Conservation (phyloP, 2,888 invertebrate genomes). For the Microplitis manilae region DNA sequence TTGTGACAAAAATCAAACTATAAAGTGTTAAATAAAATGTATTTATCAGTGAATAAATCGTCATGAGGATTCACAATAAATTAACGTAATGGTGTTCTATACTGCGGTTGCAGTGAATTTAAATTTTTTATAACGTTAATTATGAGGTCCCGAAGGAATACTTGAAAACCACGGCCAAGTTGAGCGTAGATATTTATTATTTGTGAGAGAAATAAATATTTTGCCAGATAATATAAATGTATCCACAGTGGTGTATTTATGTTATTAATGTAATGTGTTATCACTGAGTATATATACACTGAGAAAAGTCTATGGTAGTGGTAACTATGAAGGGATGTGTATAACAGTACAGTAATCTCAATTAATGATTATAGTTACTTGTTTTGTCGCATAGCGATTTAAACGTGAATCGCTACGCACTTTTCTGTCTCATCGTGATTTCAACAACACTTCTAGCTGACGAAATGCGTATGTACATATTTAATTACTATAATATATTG, state of each 20-base stretch:
- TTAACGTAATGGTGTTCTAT: not conserved
- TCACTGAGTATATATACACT: not conserved
- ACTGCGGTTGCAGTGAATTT: not conserved
- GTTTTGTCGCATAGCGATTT: no score
- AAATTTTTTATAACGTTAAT: slow-evolving; percentile 11
- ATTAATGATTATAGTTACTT: no score
- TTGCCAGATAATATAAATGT: slow-evolving; percentile 20
- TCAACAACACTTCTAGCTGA: no score
- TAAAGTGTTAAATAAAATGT: not conserved
- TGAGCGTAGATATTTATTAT: slow-evolving; percentile 1
- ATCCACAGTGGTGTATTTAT: slow-evolving; percentile 20
- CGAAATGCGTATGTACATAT: no score
- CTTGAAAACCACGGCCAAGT: not conserved
- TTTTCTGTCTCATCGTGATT: no score
- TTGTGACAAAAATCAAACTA: not conserved
- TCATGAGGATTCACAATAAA: not conserved
- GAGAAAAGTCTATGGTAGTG: no score
- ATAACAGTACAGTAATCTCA: no score
- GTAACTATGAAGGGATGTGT: no score
- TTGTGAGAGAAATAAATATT: slow-evolving; percentile 8
- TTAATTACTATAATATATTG: no score
- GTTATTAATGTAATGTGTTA: not conserved
- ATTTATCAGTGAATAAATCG: not conserved
- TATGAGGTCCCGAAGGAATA: not conserved
- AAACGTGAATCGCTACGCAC: no score